Evolutionary conservation across 2,797 vertebrate species (phyloP), one percentile per base, ranked within the genome.

Genomic region (Netta rufina): DNA sequence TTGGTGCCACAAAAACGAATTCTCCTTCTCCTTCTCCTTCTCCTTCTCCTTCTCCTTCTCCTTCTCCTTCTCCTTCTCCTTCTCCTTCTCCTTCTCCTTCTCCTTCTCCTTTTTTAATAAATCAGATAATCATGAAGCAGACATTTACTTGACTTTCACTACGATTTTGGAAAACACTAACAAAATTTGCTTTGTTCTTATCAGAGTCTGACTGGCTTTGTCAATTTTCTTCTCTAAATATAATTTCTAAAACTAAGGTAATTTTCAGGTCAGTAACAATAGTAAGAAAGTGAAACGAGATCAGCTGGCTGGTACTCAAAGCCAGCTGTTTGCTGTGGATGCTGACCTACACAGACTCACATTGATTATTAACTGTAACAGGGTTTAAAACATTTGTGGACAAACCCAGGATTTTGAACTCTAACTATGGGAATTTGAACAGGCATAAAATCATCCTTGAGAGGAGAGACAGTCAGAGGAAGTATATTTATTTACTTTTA

Each of bases 151-250:
- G 43, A 45, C 43, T 45, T 45, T 45, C 43, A 45, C 43, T 45
- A 45, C 9, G 19, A 45, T 45, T 45, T 45, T 45, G 43, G 43
- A 45, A 45, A 45, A 45, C 43, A 45, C 43, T 45, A 45, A 45
- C 43, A 45, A 45, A 20, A 45, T 45, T 45, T 45, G 43, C 43
- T 45, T 45, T 45, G 43, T 45, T 45, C 43, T 45, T 20, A 20
- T 45, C 43, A 45, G 18, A 45, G 43, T 45, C 43, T 45, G 43
- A 45, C 43, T 9, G 7, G 80, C 51, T 88, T 39, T 86, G 21
- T 71, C 78, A 91, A 33, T 64, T 94, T 82, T 92, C 58, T 95
- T 71, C 65, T 89, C 69, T 22, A 90, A 88, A 87, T 54, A 53
- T n/a, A 49, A 87, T 94, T 94, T 91, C 49, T 41, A 77, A 80